These are phyloP conservation scores for Microtus pennsylvanicus DNA, from an alignment of 2,113 vertebrate genomes.

Conservation along the genomic window DNA sequence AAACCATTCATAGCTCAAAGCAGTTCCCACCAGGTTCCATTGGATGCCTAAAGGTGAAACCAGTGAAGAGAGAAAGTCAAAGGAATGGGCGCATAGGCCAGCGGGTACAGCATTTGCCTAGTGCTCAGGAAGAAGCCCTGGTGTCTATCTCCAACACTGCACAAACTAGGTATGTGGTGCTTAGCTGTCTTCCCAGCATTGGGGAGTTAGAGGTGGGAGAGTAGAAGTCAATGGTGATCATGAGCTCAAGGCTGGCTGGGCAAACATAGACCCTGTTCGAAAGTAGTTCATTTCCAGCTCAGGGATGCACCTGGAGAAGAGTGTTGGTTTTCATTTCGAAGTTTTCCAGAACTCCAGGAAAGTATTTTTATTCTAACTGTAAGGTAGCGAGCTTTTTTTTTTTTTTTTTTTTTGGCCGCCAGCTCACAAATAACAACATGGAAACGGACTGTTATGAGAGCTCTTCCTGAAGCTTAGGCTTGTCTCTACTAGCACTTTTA, in stretches of 20 bases:
- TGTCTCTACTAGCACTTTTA: not conserved
- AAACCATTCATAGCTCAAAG: not conserved
- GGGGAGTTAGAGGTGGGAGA: not conserved
- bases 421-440: not conserved
- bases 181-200: not conserved
- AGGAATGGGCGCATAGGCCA: not conserved
- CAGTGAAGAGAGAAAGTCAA: not conserved
- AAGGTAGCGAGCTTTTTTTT: not conserved
- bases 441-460: not conserved
- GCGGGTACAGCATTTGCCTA: not conserved
- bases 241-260: not conserved
- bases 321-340: too few species aligned
- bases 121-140: too few species aligned
- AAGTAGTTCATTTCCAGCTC: not conserved
- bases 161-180: not conserved
- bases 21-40: not conserved
- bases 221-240: too few species aligned
- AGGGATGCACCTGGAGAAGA: not conserved
- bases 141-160: not conserved
- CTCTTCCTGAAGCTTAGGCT: not conserved
- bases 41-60: not conserved
- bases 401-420: too few species aligned
- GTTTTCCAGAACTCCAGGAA: too few species aligned
- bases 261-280: not conserved
- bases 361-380: too few species aligned